A percentile compares a stretch with the other conserved stretches of the same genome.
phyloP scores from a whole-genome alignment of 2,888 invertebrate species.

The Rhaphigaster nebulosa region DNA sequence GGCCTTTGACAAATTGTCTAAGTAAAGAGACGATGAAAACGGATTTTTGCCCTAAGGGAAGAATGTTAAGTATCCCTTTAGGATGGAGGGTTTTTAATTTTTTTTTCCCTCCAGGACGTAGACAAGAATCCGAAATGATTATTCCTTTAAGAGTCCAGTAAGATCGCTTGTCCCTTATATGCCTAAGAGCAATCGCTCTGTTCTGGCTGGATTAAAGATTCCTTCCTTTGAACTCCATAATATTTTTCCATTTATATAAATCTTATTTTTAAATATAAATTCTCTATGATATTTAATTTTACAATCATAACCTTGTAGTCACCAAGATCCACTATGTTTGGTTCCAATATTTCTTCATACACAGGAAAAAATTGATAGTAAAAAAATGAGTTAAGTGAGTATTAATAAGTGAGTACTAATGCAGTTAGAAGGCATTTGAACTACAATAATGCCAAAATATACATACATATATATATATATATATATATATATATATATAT shows the following conservation, averaged over 20 bases:
- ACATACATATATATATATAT: too few relatives aligned
- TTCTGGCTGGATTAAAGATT: neutral
- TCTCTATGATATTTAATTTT: too few relatives aligned
- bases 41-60: conserved; percentile 43
- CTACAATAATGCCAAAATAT: too few relatives aligned
- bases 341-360: too few relatives aligned
- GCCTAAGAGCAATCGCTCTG: neutral
- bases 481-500: too few relatives aligned
- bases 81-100: neutral
- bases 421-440: too few relatives aligned
- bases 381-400: too few relatives aligned
- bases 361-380: too few relatives aligned
- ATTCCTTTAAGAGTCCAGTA: conserved; percentile 26
- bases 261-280: neutral
- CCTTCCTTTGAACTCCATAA: neutral
- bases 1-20: neutral
- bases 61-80: conserved; percentile 41
- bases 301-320: too few relatives aligned
- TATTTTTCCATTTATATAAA: neutral
- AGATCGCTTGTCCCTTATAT: neutral
- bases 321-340: too few relatives aligned
- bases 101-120: neutral
- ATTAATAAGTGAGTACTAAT: too few relatives aligned
- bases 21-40: conserved; percentile 33
- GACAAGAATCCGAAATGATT: conserved; percentile 39